Evolutionary conservation across 2,888 invertebrate species (phyloP), one percentile per base, ranked within the genome.

Genomic region (Chorisops tibialis): DNA sequence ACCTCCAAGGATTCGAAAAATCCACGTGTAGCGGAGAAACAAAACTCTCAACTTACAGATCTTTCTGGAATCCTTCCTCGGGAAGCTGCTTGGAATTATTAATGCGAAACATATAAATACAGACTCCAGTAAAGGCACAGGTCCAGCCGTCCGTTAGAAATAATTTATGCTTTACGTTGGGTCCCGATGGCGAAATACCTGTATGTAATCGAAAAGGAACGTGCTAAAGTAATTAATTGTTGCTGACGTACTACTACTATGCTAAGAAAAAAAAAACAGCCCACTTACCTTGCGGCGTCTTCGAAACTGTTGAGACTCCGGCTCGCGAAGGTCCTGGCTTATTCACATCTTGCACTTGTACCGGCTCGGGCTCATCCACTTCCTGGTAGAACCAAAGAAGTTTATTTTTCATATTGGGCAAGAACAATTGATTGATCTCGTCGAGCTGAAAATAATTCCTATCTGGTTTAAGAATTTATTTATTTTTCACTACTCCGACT

Each of bases 11-110:
- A 9, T 30, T 30, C 30, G 7, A 16, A 43, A 16, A 43, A 43
- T 43, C 43, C 43, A 4, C 6, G 19, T 41, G 9, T 9, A 43
- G 16, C 2, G 5, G 4, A 41, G 41, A 14, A n/a, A 48, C 3
- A 12, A 54, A 21, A 30, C 30, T 30, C 9, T 30, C n/a, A n/a
- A 54, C 54, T 54, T 70, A 85, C 85, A 85, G 75, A 75, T 85
- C 93, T 80, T 92, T 93, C 75, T 93, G 93, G 71, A 93, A 93
- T n/a, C 93, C 93, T 79, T 94, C 93, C 75, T 93, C 93, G 0
- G 93, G 93, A 67, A 94, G 77, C 74, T 92, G 91, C 71, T 93
- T 93, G 66, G 87, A 85, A 41, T 87, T 89, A 73, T 87, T 91
- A 49, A 92, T 87, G 67, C 93, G 83, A 73, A 91, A 89, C 82